phyloP scores from a whole-genome alignment of 2,888 invertebrate species.

The Eugnorisma glareosa region DNA sequence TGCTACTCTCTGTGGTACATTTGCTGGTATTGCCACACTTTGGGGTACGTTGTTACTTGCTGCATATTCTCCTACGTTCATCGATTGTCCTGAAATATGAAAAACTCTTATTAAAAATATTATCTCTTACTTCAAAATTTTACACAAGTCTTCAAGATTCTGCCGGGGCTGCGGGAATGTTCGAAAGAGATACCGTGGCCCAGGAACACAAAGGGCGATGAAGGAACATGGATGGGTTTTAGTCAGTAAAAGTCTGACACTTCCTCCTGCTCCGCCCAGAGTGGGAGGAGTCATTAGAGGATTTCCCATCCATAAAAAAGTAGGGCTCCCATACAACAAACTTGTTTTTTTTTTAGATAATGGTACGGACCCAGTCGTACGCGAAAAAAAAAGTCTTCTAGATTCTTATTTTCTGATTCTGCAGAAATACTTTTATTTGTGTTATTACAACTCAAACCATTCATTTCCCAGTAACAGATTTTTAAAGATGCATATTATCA shows the following conservation, averaged over 20 bases:
- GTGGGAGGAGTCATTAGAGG: no score
- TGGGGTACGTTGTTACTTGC: slow-evolving; percentile 72
- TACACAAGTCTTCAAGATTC: neutral
- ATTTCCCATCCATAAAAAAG: no score
- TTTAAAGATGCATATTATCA: neutral
- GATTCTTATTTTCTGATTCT: neutral
- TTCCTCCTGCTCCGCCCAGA: no score
- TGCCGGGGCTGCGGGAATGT: no score
- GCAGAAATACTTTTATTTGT: neutral
- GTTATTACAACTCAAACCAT: neutral
- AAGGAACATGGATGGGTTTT: no score
- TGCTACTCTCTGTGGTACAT: slow-evolving; percentile 70
- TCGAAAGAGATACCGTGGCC: no score
- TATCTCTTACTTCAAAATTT: neutral
- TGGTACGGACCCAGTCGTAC: no score
- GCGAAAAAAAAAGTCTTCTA: neutral
- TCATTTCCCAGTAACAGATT: neutral
- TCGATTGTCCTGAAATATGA: slow-evolving; percentile 76
- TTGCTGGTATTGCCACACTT: slow-evolving; percentile 66
- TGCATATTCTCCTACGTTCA: slow-evolving; percentile 81
- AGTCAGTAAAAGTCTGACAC: no score
- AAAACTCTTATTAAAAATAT: neutral
- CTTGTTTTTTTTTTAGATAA: no score
- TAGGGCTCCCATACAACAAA: no score
- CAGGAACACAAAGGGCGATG: no score